A percentile compares a stretch with the other conserved stretches of the same genome.
Evolutionary conservation across 2,113 vertebrate genomes (phyloP).

Genomic region (Calyptommatus sinebrachiatus): DNA sequence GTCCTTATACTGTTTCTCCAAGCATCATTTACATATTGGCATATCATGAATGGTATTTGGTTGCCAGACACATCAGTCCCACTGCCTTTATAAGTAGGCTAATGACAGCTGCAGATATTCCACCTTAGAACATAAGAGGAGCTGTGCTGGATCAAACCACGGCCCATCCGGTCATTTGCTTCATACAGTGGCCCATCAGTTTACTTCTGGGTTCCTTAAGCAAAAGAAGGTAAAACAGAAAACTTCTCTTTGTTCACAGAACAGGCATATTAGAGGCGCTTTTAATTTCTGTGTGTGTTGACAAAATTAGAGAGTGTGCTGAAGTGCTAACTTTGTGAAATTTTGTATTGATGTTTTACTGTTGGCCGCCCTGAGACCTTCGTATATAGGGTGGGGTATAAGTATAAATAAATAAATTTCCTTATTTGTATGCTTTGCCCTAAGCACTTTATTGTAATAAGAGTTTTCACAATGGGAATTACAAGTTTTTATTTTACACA

Average conservation of each 20-base stretch:
- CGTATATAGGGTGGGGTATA: too few relatives aligned
- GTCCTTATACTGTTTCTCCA: neutral
- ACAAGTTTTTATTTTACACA: neutral
- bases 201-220: too few relatives aligned
- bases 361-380: too few relatives aligned
- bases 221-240: neutral
- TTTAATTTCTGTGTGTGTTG: neutral
- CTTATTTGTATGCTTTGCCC: neutral
- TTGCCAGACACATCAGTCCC: neutral
- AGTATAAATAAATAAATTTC: too few relatives aligned
- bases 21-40: neutral
- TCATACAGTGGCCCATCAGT: too few relatives aligned
- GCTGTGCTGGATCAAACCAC: neutral
- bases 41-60: neutral
- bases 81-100: neutral
- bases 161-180: neutral
- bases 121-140: too few relatives aligned
- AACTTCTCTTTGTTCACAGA: neutral
- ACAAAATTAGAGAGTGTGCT: neutral
- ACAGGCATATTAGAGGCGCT: neutral
- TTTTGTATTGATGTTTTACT: too few relatives aligned
- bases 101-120: neutral
- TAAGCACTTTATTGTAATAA: neutral
- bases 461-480: too few relatives aligned
- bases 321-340: too few relatives aligned